These are phyloP conservation scores for Oncorhynchus gorbuscha DNA, from an alignment of 2,113 vertebrate species.

Conservation along the genomic window DNA sequence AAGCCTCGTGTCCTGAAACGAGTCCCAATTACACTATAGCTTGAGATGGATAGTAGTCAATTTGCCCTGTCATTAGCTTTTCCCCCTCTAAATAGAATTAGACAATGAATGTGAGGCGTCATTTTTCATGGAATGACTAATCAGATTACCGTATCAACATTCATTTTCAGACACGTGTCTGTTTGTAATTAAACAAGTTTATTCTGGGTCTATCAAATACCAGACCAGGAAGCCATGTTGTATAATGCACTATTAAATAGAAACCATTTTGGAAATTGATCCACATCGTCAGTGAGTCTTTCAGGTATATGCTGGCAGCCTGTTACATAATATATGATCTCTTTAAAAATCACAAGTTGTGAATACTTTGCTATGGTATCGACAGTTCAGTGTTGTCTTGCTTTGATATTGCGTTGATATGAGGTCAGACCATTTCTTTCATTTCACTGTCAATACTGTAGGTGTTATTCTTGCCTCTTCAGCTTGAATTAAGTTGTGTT, in stretches of 20 bases:
- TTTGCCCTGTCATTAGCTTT: conserved; percentile 5
- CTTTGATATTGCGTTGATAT: too few relatives aligned
- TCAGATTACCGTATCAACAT: conserved; percentile 17
- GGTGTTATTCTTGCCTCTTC: conserved; percentile 21
- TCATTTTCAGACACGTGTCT: conserved; percentile 7
- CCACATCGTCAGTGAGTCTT: background rate
- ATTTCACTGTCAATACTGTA: background rate
- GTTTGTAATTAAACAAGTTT: conserved; percentile 33
- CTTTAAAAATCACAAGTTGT: too few relatives aligned
- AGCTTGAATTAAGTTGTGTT: conserved; percentile 14
- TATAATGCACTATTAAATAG: conserved; percentile 4
- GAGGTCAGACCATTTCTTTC: background rate
- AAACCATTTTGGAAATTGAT: background rate
- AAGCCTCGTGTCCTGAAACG: too few relatives aligned
- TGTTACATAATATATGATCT: too few relatives aligned
- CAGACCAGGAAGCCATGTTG: background rate
- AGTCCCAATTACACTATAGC: background rate
- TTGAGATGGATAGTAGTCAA: conserved; percentile 21
- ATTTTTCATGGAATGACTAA: conserved; percentile 40
- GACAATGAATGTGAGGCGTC: background rate
- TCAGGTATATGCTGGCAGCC: too few relatives aligned
- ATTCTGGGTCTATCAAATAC: conserved; percentile 25
- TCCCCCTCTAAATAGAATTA: conserved; percentile 32
- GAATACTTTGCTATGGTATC: too few relatives aligned
- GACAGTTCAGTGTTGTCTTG: too few relatives aligned